Conservation (phyloP, 2,888 invertebrate species). For the Tupiocoris notatus region DNA sequence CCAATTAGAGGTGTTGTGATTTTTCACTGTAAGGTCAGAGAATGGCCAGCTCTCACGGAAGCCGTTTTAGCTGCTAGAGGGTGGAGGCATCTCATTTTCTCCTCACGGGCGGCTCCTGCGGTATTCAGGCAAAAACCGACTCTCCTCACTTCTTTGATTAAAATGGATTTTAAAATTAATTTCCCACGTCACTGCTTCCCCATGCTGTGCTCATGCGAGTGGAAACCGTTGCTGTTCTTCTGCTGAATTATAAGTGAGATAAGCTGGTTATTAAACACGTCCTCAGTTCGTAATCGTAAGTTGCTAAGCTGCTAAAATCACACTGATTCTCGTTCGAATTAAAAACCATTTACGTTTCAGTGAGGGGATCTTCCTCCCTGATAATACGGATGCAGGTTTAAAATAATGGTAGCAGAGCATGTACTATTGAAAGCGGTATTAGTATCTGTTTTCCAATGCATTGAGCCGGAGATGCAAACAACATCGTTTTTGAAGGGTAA, state of each 20-base stretch:
- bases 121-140: neutral
- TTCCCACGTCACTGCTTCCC: neutral
- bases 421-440: too few relatives aligned
- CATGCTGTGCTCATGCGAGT: neutral
- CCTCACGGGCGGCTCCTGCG: neutral
- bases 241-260: neutral
- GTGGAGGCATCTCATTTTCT: neutral
- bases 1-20: slow-evolving; percentile 34
- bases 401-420: too few relatives aligned
- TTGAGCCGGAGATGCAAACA: too few relatives aligned
- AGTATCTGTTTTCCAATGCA: too few relatives aligned
- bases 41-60: slow-evolving; percentile 17
- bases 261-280: neutral
- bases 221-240: neutral
- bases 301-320: too few relatives aligned
- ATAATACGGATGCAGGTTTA: too few relatives aligned
- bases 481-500: too few relatives aligned
- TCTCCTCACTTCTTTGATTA: neutral
- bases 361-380: too few relatives aligned
- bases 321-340: too few relatives aligned
- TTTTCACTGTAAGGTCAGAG: slow-evolving; percentile 17
- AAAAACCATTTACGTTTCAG: too few relatives aligned
- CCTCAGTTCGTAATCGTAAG: neutral
- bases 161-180: neutral
- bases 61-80: neutral